Evolutionary conservation across 2,113 vertebrate species (phyloP).

Genomic region (Sebastes schlegelii): DNA sequence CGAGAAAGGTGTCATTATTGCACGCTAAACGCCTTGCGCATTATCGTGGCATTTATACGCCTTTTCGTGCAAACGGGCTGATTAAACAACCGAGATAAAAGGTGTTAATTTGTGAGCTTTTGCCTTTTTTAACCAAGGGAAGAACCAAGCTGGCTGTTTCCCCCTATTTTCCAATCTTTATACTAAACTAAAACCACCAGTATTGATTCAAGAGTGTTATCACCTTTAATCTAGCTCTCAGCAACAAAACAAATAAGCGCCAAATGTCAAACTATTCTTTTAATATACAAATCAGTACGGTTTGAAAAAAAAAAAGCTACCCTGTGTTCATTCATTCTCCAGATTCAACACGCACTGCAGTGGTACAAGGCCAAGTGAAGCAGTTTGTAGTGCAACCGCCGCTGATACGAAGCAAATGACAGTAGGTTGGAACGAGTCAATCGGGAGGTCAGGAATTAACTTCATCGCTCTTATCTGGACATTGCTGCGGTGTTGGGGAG

Average conservation of each 20-base stretch:
- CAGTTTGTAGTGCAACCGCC: slow-evolving; percentile 14
- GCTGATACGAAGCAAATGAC: slow-evolving; percentile 69
- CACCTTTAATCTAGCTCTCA: not conserved
- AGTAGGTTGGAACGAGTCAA: slow-evolving; percentile 68
- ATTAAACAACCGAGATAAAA: not conserved
- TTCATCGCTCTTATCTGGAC: slow-evolving; percentile 81
- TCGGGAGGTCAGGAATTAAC: slow-evolving; percentile 82
- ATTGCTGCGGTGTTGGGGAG: slow-evolving; percentile 62
- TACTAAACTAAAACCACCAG: not conserved
- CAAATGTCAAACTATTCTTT: not conserved
- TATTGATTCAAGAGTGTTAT: not conserved
- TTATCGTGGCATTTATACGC: too few relatives aligned
- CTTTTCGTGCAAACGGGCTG: too few relatives aligned
- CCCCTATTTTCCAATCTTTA: not conserved
- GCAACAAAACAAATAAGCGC: not conserved
- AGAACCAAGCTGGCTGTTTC: too few relatives aligned
- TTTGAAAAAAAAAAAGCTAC: not conserved
- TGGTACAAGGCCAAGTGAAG: not conserved
- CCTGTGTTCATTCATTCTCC: not conserved
- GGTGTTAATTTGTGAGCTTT: not conserved
- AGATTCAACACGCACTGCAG: not conserved
- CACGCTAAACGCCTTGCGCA: too few relatives aligned
- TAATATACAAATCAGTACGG: not conserved
- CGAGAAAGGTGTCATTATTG: too few relatives aligned
- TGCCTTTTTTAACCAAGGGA: not conserved